Evolutionary conservation across 2,888 invertebrate species (phyloP), one percentile per base, ranked within the genome.

Genomic region (Polyploca ridens): DNA sequence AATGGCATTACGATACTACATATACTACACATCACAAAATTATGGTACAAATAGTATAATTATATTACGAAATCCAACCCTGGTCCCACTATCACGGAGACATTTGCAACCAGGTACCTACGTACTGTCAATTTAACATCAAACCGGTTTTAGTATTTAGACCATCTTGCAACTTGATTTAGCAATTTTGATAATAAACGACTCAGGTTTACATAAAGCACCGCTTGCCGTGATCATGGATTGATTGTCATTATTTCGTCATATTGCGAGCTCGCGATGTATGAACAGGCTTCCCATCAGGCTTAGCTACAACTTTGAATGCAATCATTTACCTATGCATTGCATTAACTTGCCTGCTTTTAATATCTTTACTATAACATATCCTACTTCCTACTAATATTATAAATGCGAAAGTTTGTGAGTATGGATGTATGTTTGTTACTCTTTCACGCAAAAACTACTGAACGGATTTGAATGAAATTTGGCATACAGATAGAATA

Each of bases 91-190:
- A 71, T 71, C 76, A 71, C 74, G 68, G 75, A 67, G 69, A 71
- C 73, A 75, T 75, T 79, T 75, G 68, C 69, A 71, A 70, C 72
- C 74, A 66, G 68, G 75, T 77, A 73, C 14, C 14, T 7, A 41
- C 13, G 41, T 7, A 61, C 13, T 76, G 57, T 61, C 16, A 69
- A 69, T 66, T 64, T 69, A 65, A 71, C 60, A 74, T 72, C 66
- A 72, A 76, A 76, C 76, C 66, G 69, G 75, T 79, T 76, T 71
- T 68, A 64, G 64, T 67, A 73, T 67, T 72, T 69, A 69, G 70
- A 71, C 70, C 71, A 69, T 62, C 58, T 61, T 67, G 66, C 68
- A 69, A 66, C 66, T 54, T 64, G 62, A 64, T 71, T 71, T 67
- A 69, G 71, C 68, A 76, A 76, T 64, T 63, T 62, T 35, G 62